Evolutionary conservation across 2,888 invertebrate genomes (phyloP), one percentile per base, ranked within the genome.

Genomic region (Bellardia pandia): DNA sequence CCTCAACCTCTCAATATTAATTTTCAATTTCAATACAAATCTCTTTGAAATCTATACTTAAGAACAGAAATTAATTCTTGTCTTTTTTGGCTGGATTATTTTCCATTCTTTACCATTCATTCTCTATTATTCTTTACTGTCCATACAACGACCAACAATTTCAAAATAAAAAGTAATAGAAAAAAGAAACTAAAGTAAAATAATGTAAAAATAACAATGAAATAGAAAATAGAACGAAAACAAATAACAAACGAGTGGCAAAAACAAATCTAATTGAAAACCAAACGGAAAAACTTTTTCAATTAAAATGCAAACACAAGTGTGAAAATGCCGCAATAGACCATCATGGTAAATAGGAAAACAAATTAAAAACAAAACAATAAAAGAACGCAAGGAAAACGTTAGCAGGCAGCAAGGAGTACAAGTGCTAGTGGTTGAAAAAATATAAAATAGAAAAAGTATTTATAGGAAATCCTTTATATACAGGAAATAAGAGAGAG

Each of bases 241-340:
- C 79, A 79, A 79, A 75, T 85, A 75, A 76, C 51, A 76, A 72
- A 71, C 33, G 56, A 74, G 74, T 72, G 72, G 72, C 76, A 64
- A 77, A 79, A 78, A 83, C 79, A 80, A 88, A 88, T 82, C 80
- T 88, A 88, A 88, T 88, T 86, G 88, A 88, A 88, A 88, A 83
- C 85, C 85, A 85, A 86, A 86, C 72, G 86, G 79, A 83, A 83
- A 86, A 86, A 86, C 45, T 86, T 86, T 86, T 87, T 87, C 86
- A 87, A 87, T 87, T 87, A 87, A 87, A 87, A 87, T 87, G 84
- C 85, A 87, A 87, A 87, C 84, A 87, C 84, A 87, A 87, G 86
- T 87, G 86, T 85, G 84, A 87, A 87, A 87, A 87, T 87, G 81
- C 86, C 86, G 86, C 86, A 87, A 85, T 87, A 87, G 77, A 84